Evolutionary conservation across 23 tunicate species (phyloP).

Genomic region (Trididemnum miniatum): DNA sequence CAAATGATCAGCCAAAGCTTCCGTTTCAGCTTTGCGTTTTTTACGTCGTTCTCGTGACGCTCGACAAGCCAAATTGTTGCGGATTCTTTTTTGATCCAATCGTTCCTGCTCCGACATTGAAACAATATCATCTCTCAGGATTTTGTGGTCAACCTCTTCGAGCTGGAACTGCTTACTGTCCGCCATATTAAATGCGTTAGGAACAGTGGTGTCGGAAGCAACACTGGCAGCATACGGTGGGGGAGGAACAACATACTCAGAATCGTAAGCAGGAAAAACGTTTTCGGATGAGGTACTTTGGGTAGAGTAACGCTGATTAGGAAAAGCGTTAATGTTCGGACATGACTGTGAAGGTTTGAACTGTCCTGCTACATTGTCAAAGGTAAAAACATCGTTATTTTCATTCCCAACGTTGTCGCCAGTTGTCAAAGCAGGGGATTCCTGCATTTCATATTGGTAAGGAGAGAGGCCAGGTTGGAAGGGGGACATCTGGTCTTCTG

Average conservation of each 20-base stretch:
- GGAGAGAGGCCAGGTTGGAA: neutral
- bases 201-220: neutral
- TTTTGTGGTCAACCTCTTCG: slow-evolving; percentile 13
- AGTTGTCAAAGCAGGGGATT: neutral
- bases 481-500: neutral
- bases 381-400: neutral
- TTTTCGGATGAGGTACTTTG: neutral
- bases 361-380: neutral
- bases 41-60: slow-evolving; percentile 53
- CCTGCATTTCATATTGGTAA: neutral
- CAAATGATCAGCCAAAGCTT: slow-evolving; percentile 12
- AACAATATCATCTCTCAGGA: neutral
- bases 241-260: neutral
- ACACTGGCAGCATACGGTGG: neutral
- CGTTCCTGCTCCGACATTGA: slow-evolving; percentile 21
- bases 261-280: neutral
- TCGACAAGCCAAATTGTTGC: slow-evolving; percentile 56
- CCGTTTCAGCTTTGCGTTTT: slow-evolving; percentile 26
- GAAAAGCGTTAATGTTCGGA: neutral
- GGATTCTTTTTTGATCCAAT: slow-evolving; percentile 46
- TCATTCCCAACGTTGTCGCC: neutral
- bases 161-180: neutral
- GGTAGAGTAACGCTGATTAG: neutral
- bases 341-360: neutral
- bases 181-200: neutral